These are phyloP conservation scores for Cossypha caffra DNA, from an alignment of 2,797 vertebrate genomes.

Conservation along the genomic window DNA sequence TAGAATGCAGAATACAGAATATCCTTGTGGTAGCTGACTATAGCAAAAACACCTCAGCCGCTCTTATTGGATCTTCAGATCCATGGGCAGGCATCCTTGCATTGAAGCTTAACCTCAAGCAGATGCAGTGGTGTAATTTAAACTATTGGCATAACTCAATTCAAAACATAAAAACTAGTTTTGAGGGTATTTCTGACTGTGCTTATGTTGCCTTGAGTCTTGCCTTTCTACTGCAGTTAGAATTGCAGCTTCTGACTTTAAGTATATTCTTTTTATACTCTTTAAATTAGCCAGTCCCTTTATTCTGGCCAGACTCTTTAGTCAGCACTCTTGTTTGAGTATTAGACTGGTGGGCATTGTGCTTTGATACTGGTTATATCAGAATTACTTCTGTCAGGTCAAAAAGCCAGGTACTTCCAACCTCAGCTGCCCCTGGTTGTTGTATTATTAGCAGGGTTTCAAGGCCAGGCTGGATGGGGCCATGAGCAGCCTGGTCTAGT, in stretches of 20 bases:
- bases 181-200: accelerated
- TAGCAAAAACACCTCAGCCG: not conserved
- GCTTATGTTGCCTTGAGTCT: not conserved
- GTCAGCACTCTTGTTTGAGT: not conserved
- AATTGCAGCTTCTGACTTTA: not conserved
- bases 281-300: not conserved
- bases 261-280: not conserved
- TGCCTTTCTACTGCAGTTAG: not conserved
- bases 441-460: not conserved
- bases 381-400: not conserved
- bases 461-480: not conserved
- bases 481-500: not conserved
- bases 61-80: not conserved
- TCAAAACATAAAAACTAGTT: not conserved
- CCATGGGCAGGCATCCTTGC: not conserved
- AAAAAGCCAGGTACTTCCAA: not conserved
- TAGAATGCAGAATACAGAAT: not conserved
- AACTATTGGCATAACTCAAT: not conserved
- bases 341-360: not conserved
- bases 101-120: not conserved
- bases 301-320: not conserved
- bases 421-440: not conserved
- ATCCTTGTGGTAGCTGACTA: not conserved
- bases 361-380: not conserved
- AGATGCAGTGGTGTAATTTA: not conserved